phyloP scores from a whole-genome alignment of 2,888 invertebrate genomes.

The Ichneumon xanthorius region DNA sequence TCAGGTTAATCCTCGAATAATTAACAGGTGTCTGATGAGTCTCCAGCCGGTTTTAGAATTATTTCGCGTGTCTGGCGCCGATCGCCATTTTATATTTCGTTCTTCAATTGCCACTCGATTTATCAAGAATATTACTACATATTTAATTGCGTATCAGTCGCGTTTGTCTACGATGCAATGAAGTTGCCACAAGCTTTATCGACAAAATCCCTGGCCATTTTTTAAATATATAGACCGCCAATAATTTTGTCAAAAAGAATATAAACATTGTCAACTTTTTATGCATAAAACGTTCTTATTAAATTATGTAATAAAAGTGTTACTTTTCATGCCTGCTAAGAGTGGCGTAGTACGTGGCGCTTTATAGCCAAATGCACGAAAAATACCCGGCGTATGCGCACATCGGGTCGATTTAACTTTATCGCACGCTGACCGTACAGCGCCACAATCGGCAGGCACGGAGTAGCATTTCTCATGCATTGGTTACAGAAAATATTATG shows the following conservation, averaged over 20 bases:
- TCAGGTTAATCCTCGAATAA: constrained; percentile 39
- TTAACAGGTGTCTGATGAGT: constrained; percentile 6
- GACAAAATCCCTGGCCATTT: constrained; percentile 1
- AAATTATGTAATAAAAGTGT: no score
- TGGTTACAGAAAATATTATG: background rate
- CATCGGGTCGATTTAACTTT: no score
- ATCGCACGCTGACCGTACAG: no score
- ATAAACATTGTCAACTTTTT: no score
- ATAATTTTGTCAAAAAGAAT: background rate
- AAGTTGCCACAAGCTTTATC: background rate
- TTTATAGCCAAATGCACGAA: no score
- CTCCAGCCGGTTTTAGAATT: constrained; percentile 6
- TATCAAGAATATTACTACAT: background rate
- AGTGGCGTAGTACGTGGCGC: no score
- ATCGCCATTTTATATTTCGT: constrained; percentile 21
- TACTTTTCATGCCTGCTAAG: no score
- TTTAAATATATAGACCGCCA: background rate
- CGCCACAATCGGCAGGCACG: no score
- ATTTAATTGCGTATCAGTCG: background rate
- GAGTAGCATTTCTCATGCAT: no score
- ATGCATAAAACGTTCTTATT: no score
- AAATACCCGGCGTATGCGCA: no score
- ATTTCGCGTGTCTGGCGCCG: constrained; percentile 15
- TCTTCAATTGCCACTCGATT: background rate
- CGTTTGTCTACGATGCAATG: constrained; percentile 6